Evolutionary conservation across 2,113 vertebrate species (phyloP).

Genomic region (Apus apus): DNA sequence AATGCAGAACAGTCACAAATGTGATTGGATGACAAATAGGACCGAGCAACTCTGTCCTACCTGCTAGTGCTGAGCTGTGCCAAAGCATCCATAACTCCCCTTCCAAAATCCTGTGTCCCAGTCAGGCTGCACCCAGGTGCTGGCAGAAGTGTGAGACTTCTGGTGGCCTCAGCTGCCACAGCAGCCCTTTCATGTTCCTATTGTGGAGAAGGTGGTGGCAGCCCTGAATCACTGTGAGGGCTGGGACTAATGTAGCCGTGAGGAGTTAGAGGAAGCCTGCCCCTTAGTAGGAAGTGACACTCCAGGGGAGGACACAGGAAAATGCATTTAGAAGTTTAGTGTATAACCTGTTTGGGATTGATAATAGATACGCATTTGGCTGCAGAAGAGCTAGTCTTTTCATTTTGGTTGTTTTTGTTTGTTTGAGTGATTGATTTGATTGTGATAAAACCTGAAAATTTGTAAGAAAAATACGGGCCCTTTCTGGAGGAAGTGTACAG

Average conservation of each 20-base stretch:
- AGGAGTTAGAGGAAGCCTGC: neutral
- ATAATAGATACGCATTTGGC: neutral
- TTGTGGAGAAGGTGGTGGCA: neutral
- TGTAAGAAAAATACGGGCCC: neutral
- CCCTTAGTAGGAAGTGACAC: neutral
- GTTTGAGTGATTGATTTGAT: neutral
- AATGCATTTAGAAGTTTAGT: neutral
- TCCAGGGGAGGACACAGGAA: neutral
- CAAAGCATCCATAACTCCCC: neutral
- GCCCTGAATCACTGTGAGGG: neutral
- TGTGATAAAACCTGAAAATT: neutral
- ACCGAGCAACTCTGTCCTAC: neutral
- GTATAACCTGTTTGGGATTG: neutral
- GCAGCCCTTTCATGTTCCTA: neutral
- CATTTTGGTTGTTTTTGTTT: neutral
- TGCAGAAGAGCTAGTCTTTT: neutral
- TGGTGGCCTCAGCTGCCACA: neutral
- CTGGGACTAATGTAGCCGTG: neutral
- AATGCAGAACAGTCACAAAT: neutral
- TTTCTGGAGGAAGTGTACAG: neutral
- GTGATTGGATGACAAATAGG: neutral
- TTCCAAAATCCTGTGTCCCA: neutral
- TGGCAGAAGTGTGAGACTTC: neutral
- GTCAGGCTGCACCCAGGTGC: neutral
- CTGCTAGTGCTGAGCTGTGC: neutral